Base-by-base conservation (phyloP, 2,797 vertebrate genomes). In the Pangasius larnaudii region DNA sequence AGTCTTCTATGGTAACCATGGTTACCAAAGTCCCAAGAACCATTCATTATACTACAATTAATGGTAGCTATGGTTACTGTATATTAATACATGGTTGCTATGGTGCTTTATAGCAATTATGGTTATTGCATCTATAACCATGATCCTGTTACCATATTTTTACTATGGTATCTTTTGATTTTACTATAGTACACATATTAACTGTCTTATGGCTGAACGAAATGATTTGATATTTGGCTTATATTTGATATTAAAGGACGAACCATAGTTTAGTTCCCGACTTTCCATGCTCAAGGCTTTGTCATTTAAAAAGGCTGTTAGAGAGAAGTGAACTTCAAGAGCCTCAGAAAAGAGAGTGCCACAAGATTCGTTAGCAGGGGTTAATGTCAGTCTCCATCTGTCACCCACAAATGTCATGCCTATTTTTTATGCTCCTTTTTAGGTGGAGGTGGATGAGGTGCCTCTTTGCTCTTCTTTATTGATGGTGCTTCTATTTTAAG, bases 331-430 rank as follows among this genome's bases (percentile, higher is more conserved):
- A 84, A 36, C 79, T 56, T 88, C 36, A 80, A 84, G 65, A 86
- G 83, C 19, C 42, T 82, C 11, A 86, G 39, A 81, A 89, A 88
- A 36, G 5, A 82, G 51, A 85, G 74, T 79, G 56, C 19, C 51
- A 33, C 19, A 61, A 59, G 87, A 84, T 87, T 87, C 71, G 75
- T 88, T 81, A 77, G 85, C 51, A 51, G 18, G 80, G 59, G 69
- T 89, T 72, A 49, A 56, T 71, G 72, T 65, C 85, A 71, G 18
- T 81, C 22, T 59, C n/a, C 16, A 36, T 65, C 69, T 46, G 74
- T 58, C 82, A 69, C 65, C 86, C 89, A 77, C 56, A 88, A 88
- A 90, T 89, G 71, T 88, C 84, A 90, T 77, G 85, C 67, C 71
- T 87, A 86, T 84, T 81, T 88, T 71, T 71, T 89, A 89, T 79